Conservation (phyloP, 2,113 vertebrate species). For the Myodes glareolus region DNA sequence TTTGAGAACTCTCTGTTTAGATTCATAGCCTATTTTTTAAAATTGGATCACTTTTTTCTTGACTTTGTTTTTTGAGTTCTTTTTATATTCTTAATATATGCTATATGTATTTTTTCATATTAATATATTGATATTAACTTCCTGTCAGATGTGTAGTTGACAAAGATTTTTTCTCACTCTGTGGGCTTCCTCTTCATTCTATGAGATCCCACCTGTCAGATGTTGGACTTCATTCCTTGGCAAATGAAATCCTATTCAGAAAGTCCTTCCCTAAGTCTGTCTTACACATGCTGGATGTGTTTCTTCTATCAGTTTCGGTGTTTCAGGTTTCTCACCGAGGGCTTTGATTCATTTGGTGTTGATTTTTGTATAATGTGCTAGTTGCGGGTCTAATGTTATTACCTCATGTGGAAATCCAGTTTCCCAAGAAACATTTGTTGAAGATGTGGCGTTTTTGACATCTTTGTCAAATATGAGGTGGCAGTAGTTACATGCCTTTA, state of each 20-base stretch:
- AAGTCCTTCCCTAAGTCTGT: not conserved
- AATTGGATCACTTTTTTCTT: not conserved
- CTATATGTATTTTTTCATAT: not conserved
- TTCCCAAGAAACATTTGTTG: not conserved
- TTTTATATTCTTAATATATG: not conserved
- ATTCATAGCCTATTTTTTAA: not conserved
- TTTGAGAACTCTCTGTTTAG: not conserved
- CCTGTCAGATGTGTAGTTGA: not conserved
- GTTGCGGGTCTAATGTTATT: not conserved
- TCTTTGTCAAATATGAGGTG: not conserved
- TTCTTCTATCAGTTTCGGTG: not conserved
- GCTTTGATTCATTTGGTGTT: not conserved
- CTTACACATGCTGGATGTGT: not conserved
- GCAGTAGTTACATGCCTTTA: not conserved
- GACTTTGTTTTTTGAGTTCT: not conserved
- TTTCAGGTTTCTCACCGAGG: not conserved
- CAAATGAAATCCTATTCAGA: not conserved
- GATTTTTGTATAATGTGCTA: not conserved
- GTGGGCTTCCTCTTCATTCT: not conserved
- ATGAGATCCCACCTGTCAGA: not conserved
- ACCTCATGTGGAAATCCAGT: not conserved
- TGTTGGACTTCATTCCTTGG: not conserved
- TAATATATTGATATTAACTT: not conserved
- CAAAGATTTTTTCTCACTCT: not conserved
- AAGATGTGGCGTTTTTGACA: not conserved